Conservation (phyloP, 1,140 invertebrate species). For the Palaemon carinicauda region DNA sequence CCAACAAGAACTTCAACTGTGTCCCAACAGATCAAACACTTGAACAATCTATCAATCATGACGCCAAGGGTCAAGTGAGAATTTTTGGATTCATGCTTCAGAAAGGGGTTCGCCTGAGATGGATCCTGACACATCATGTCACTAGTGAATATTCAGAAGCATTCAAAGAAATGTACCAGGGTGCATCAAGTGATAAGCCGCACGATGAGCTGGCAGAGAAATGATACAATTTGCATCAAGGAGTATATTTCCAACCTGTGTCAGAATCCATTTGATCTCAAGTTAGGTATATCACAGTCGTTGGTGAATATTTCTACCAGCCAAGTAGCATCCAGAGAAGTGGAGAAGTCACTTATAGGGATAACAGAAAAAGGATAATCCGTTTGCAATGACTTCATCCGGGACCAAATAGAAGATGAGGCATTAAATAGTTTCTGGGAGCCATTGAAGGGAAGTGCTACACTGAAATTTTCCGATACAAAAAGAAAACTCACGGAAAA, state of each 20-base stretch:
- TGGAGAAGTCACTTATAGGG: background rate
- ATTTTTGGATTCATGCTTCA: background rate
- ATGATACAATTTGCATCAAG: background rate
- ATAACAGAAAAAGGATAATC: background rate
- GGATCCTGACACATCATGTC: background rate
- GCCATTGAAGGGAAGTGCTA: background rate
- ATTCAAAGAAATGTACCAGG: background rate
- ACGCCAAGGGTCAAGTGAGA: background rate
- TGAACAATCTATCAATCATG: background rate
- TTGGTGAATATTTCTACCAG: background rate
- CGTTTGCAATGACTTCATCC: background rate
- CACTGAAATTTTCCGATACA: background rate
- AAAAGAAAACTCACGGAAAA: background rate
- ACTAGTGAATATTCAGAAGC: background rate
- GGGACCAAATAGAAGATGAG: background rate
- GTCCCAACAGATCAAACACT: background rate
- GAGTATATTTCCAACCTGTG: background rate
- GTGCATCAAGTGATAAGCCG: no score
- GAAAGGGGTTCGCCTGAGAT: background rate
- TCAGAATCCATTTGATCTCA: background rate
- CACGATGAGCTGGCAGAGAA: background rate
- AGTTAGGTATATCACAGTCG: background rate
- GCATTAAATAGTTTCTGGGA: background rate
- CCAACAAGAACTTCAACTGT: background rate
- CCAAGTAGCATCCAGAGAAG: background rate